Evolutionary conservation across 2,113 vertebrate genomes (phyloP).

Genomic region (Echinops telfairi): DNA sequence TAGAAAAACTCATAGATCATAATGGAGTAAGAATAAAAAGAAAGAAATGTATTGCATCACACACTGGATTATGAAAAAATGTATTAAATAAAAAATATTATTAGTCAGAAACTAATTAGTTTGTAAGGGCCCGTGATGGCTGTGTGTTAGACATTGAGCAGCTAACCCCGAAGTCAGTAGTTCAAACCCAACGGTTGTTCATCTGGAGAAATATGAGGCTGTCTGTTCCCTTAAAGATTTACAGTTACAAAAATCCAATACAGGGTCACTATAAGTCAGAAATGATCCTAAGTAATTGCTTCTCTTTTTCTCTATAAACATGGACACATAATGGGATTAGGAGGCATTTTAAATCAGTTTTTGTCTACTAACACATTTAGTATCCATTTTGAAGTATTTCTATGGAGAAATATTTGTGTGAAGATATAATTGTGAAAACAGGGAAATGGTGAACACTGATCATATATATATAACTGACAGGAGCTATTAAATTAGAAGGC

Average conservation of each 20-base stretch:
- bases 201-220: too few species aligned
- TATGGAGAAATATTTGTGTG: background rate
- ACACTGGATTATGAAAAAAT: too few species aligned
- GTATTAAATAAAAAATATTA: background rate
- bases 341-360: background rate
- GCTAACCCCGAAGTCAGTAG: too few species aligned
- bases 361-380: background rate
- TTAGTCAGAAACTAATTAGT: background rate
- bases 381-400: background rate
- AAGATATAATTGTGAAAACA: background rate
- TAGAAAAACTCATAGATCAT: conserved; percentile 68
- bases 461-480: background rate
- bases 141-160: too few species aligned
- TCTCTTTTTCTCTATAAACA: background rate
- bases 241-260: too few species aligned
- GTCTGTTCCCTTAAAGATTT: too few species aligned
- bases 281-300: too few species aligned
- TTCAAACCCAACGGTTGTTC: too few species aligned
- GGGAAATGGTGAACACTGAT: background rate
- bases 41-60: background rate
- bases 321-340: background rate
- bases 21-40: background rate
- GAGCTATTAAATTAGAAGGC: background rate
- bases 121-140: background rate
- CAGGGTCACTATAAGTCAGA: too few species aligned